Evolutionary conservation across 2,113 vertebrate species (phyloP), one percentile per base, ranked within the genome.

Genomic region (Laterallus jamaicensis): DNA sequence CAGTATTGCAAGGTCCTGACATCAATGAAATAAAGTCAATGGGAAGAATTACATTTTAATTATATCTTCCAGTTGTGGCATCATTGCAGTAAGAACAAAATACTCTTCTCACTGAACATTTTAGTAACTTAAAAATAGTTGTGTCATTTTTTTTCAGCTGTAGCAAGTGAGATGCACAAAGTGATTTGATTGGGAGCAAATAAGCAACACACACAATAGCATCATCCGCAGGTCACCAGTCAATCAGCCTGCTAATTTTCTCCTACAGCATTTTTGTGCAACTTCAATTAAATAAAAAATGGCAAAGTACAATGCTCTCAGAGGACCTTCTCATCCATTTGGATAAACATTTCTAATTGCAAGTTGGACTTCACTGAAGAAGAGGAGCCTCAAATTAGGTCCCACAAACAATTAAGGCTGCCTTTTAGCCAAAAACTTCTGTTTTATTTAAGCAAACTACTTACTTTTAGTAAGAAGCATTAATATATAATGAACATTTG

Each of bases 391-490:
- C 78, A 76, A 50, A 92, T 87, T 89, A 88, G 85, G 86, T 96
- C 92, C 91, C 93, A 93, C 50, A 96, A 91, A 92, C 89, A 13
- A 0, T 93, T 86, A 96, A 86, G 90, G 86, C 92, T 96, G 89
- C 91, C 87, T 88, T 96, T 94, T 79, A 91, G 94, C 93, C 95
- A 84, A 96, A 94, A 96, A 31, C 79, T 44, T 62, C 32, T 76
- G 66, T 71, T 96, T 78, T 44, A 95, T 84, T 93, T 92, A 94
- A 92, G 91, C 78, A 93, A 93, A 81, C 40, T 87, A 82, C 49
- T 86, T 89, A 82, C 89, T 89, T 81, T 88, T 93, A 94, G 90
- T 95, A 81, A 70, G 93, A 97, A 96, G 94, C 70, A 82, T 75
- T 81, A 56, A 76, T 90, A 86, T 32, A 78, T 82, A 83, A 96